phyloP scores from a whole-genome alignment of 2,888 invertebrate species.

The Phorcus lineatus region DNA sequence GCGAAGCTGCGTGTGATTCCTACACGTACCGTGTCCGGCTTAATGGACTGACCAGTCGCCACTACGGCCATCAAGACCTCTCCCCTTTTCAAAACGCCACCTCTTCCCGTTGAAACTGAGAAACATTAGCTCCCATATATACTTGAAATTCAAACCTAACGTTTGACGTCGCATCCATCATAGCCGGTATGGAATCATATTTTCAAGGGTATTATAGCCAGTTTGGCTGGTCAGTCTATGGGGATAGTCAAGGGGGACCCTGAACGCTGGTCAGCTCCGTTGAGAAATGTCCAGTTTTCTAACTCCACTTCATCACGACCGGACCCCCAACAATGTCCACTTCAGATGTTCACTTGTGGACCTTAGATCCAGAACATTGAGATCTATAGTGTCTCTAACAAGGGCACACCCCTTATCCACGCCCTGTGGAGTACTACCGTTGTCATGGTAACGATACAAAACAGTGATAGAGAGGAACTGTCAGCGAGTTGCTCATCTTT shows the following conservation, averaged over 20 bases:
- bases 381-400: neutral
- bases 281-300: neutral
- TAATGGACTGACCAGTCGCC: neutral
- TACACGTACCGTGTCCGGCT: neutral
- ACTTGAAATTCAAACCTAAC: neutral
- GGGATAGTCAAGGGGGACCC: neutral
- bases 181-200: neutral
- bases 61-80: neutral
- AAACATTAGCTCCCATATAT: neutral
- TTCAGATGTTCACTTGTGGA: neutral
- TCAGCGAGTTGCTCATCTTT: neutral
- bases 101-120: neutral
- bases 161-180: neutral
- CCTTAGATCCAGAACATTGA: no score
- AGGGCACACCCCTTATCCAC: neutral
- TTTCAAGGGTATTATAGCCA: neutral
- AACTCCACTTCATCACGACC: neutral
- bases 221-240: neutral
- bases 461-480: neutral
- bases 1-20: neutral
- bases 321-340: neutral
- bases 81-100: no score
- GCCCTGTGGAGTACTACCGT: neutral
- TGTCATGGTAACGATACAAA: neutral
- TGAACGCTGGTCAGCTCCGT: neutral